Percentiles rank a stretch among this genome's conserved stretches.
Conservation (phyloP, 2,113 vertebrate species). For the Chlorodrepanis virens region DNA sequence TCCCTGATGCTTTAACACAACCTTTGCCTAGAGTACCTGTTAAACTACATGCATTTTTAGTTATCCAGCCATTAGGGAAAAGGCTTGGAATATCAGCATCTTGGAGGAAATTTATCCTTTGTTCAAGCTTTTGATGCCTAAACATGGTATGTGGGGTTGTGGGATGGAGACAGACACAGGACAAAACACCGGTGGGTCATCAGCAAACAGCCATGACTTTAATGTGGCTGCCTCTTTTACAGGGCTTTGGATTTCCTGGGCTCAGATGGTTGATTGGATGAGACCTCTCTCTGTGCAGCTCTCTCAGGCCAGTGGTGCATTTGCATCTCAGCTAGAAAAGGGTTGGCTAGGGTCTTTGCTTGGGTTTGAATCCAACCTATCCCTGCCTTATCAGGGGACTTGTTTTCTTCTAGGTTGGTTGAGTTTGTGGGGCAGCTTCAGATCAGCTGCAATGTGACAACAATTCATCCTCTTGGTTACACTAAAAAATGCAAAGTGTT, state of each 20-base stretch:
- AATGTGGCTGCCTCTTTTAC: background rate
- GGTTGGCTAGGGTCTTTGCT: background rate
- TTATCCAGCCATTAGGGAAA: background rate
- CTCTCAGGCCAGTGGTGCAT: background rate
- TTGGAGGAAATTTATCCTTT: background rate
- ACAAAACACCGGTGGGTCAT: background rate
- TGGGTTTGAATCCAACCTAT: background rate
- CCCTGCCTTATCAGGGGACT: background rate
- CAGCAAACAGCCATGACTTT: background rate
- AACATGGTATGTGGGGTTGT: background rate
- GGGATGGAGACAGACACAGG: background rate
- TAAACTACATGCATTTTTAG: background rate
- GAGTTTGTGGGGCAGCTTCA: background rate
- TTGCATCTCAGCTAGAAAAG: background rate
- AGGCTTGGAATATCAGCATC: background rate
- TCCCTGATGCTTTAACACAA: background rate
- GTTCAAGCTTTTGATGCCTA: background rate
- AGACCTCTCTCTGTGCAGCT: background rate
- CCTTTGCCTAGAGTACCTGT: background rate
- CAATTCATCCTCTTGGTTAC: no score
- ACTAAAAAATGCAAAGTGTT: no score
- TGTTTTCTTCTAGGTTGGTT: background rate
- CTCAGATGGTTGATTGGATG: background rate
- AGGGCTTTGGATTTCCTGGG: background rate
- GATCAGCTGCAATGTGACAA: background rate